These are phyloP conservation scores for Proteles cristata DNA, from an alignment of 2,113 vertebrate genomes.

Conservation along the genomic window DNA sequence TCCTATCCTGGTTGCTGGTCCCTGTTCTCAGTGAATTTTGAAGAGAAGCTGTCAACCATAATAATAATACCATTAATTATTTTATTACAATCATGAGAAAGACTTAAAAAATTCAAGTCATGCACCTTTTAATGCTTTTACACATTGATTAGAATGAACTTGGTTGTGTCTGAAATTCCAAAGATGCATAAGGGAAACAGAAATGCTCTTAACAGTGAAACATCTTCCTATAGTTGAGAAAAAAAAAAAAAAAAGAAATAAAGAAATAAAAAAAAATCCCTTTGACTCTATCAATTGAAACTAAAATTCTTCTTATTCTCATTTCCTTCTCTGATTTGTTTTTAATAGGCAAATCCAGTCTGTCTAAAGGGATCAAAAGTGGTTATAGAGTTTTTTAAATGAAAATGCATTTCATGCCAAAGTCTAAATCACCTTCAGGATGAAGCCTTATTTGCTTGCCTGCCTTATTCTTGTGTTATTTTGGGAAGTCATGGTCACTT, in stretches of 20 bases:
- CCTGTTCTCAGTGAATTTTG: not conserved
- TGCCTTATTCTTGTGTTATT: not conserved
- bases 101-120: not conserved
- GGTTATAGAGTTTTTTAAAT: not conserved
- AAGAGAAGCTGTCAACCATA: not conserved
- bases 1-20: not conserved
- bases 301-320: not conserved
- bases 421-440: not conserved
- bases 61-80: not conserved
- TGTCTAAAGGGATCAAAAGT: not conserved
- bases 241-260: not conserved
- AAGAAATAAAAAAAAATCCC: not conserved
- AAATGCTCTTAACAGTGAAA: not conserved
- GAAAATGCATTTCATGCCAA: not conserved
- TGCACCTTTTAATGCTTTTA: not conserved
- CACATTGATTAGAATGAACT: not conserved
- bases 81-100: not conserved
- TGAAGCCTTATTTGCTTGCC: not conserved
- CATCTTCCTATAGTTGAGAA: not conserved
- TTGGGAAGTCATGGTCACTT: not conserved
- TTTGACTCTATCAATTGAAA: not conserved
- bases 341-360: not conserved
- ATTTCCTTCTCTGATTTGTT: slow-evolving; percentile 5
- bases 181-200: not conserved
- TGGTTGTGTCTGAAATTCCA: not conserved